Evolutionary conservation across 2,113 vertebrate genomes (phyloP).

Genomic region (Nothocercus nigrocapillus): DNA sequence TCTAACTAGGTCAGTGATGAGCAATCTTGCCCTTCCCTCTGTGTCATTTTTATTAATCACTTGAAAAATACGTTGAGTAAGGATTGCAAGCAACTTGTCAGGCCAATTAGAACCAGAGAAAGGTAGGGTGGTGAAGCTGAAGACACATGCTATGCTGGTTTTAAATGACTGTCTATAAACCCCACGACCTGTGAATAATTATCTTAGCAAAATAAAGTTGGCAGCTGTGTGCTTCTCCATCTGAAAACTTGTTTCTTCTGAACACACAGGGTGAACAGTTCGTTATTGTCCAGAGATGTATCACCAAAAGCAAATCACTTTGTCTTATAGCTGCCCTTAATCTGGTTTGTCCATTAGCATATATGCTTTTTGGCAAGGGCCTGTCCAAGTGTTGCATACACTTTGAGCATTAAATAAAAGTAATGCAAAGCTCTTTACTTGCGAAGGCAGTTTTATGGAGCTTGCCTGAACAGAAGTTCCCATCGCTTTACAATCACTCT

Average conservation of each 20-base stretch:
- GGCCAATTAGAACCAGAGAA: conserved; percentile 61
- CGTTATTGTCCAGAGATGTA: background rate
- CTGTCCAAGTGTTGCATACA: background rate
- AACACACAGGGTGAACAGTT: conserved; percentile 29
- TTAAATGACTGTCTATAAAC: conserved; percentile 60
- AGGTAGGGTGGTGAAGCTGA: conserved; percentile 51
- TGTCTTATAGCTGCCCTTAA: background rate
- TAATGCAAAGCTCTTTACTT: background rate
- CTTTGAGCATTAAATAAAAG: background rate
- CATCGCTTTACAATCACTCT: background rate
- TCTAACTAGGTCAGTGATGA: conserved; percentile 69
- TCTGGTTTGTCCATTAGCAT: background rate
- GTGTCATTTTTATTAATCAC: conserved; percentile 77
- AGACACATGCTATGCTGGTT: conserved; percentile 48
- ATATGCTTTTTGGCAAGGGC: background rate
- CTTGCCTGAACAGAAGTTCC: background rate
- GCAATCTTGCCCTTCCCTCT: conserved; percentile 70
- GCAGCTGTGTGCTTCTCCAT: background rate
- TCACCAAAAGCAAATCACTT: conserved; percentile 11
- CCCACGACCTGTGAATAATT: conserved; percentile 49
- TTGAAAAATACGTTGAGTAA: conserved; percentile 73
- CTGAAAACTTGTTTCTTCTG: conserved; percentile 32
- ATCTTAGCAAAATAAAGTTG: background rate
- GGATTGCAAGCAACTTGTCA: conserved; percentile 63
- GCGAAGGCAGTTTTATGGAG: background rate